Percentiles rank a stretch among this genome's conserved stretches.
Evolutionary conservation across 2,888 invertebrate species (phyloP).

Genomic region (Boloria euphrosyne): DNA sequence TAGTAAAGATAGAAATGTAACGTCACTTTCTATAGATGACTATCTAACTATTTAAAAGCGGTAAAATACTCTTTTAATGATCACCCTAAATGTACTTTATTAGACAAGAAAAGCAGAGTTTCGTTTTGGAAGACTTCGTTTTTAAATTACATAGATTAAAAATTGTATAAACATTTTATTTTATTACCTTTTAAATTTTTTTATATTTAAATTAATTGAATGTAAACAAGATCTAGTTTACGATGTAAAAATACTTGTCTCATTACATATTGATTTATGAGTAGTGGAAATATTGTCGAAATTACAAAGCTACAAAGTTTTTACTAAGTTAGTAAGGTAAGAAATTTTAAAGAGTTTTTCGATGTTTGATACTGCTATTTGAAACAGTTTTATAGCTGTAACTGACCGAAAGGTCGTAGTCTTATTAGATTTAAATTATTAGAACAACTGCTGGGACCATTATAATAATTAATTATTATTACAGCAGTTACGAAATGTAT

Average conservation of each 20-base stretch:
- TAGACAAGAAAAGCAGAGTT: constrained; percentile 58
- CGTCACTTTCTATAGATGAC: constrained; percentile 77
- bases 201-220: constrained; percentile 75
- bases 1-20: constrained; percentile 73
- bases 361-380: no score
- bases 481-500: not conserved
- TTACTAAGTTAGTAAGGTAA: no score
- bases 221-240: constrained; percentile 71
- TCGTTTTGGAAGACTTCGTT: constrained; percentile 50
- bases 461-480: no score
- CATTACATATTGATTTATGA: no score
- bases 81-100: constrained; percentile 71
- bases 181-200: constrained; percentile 63
- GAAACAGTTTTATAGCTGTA: no score
- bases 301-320: no score
- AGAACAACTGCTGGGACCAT: no score
- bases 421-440: no score
- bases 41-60: constrained; percentile 79
- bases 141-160: constrained; percentile 68
- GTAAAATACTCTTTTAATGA: constrained; percentile 80
- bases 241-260: constrained; percentile 50
- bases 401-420: no score
- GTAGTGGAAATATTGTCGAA: no score
- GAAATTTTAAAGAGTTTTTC: no score
- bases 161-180: constrained; percentile 69